These are phyloP conservation scores for Globia sparganii DNA, from an alignment of 2,888 invertebrate genomes.

Conservation along the genomic window DNA sequence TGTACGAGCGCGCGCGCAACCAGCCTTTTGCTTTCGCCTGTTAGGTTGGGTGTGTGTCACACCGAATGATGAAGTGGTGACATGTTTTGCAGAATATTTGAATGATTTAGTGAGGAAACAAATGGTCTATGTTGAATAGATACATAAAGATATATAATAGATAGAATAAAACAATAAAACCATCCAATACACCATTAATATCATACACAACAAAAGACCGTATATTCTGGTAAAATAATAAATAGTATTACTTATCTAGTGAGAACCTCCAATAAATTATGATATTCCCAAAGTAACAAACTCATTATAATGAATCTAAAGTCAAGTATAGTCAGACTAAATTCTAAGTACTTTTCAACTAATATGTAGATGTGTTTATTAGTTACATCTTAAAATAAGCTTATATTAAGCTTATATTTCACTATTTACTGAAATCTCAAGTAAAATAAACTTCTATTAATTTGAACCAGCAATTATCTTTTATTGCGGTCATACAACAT, in stretches of 20 bases:
- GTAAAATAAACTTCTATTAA: slow-evolving; percentile 41
- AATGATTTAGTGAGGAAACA: neutral
- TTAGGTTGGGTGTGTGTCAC: slow-evolving; percentile 44
- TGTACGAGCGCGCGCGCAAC: slow-evolving; percentile 68
- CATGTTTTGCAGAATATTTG: neutral
- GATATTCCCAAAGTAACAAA: slow-evolving; percentile 7
- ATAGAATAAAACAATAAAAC: no score
- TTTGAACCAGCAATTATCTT: slow-evolving; percentile 33
- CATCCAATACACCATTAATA: neutral
- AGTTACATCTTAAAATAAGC: slow-evolving; percentile 12
- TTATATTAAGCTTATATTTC: slow-evolving; percentile 27
- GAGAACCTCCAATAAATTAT: neutral
- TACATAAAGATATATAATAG: no score
- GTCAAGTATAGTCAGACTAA: slow-evolving; percentile 26
- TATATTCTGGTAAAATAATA: neutral
- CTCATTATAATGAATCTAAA: neutral
- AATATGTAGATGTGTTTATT: neutral
- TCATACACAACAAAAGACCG: no score
- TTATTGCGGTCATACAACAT: slow-evolving; percentile 44
- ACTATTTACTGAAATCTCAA: slow-evolving; percentile 28
- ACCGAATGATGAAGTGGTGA: slow-evolving; percentile 39
- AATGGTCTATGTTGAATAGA: neutral
- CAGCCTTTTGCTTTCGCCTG: slow-evolving; percentile 53
- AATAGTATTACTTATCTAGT: neutral
- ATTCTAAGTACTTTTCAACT: neutral